Evolutionary conservation across 2,888 invertebrate species (phyloP), one percentile per base, ranked within the genome.

Genomic region (Brachynemurus nebulosus): DNA sequence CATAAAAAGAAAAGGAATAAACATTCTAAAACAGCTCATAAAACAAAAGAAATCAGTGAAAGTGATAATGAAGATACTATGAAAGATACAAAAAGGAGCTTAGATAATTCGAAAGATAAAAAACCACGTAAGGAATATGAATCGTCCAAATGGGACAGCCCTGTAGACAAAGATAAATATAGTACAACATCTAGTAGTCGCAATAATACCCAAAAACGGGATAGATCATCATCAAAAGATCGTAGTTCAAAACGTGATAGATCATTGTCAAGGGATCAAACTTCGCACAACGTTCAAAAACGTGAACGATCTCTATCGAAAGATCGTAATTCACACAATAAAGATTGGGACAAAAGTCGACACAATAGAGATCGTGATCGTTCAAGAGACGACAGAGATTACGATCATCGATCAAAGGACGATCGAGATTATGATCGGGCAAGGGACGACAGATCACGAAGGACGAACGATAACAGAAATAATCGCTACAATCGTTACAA

Each of bases 131-230:
- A 27, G 16, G 40, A 40, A 17, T 16, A 27, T 3, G 40, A 40
- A 16, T 23, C 40, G 25, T 54, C 54, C 3, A 54, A 53, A 44
- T 54, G 54, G 54, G 53, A 54, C 47, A 54, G 54, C 48, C 54
- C 54, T 12, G 46, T 46, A 8, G 52, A 53, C 45, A 50, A 45
- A 41, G 47, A 19, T 6, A 37, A 19, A 20, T 12, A 37, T 11
- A 12, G 18, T 20, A 12, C 12, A 9, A 14, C 37, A n/a, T n/a
- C 17, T 20, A 20, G 20, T 37, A 18, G 37, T n/a, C 16, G 12
- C 12, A 12, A 18, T 2, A 18, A 37, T 19, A 37, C 37, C 20
- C 16, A 20, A 20, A 20, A 37, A 37, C 20, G 37, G 37, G 37
- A 37, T 37, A 18, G 37, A 4, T 12, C 12, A 20, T 18, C 20